Evolutionary conservation across 2,113 vertebrate species (phyloP).

Genomic region (Corapipo altera): DNA sequence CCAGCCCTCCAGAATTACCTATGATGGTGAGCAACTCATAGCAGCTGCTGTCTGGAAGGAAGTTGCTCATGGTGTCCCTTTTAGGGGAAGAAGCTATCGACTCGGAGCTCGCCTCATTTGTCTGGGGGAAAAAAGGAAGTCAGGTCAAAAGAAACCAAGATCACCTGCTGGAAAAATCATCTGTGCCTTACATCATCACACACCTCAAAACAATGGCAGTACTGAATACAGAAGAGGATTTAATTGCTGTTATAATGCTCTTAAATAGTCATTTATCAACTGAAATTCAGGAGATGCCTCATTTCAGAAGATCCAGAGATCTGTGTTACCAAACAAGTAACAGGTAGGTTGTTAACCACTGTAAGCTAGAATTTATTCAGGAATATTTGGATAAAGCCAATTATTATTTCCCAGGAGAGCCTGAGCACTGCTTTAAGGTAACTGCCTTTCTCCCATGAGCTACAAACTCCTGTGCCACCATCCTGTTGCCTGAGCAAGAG

Average conservation of each 20-base stretch:
- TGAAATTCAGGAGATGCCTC: slow-evolving; percentile 37
- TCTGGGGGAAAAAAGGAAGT: slow-evolving; percentile 68
- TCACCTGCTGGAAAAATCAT: not conserved
- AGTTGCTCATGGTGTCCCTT: slow-evolving; percentile 89
- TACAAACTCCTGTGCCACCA: not conserved
- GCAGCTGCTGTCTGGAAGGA: slow-evolving; percentile 86
- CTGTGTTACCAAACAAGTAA: not conserved
- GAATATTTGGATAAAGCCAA: slow-evolving; percentile 21
- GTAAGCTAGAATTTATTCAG: not conserved
- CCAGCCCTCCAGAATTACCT: slow-evolving; percentile 71
- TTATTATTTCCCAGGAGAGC: not conserved
- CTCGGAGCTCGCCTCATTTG: slow-evolving; percentile 94
- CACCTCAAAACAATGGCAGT: not conserved
- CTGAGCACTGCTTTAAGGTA: not conserved
- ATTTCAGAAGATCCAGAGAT: slow-evolving; percentile 47
- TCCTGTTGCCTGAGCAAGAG: not conserved
- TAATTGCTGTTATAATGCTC: not conserved
- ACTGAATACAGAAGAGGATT: not conserved
- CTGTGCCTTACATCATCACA: not conserved
- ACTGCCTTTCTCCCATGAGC: not conserved
- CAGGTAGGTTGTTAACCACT: not conserved
- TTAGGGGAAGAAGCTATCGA: slow-evolving; percentile 86
- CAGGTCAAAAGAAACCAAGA: slow-evolving; percentile 12
- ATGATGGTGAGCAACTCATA: slow-evolving; percentile 90
- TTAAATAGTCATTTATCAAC: not conserved